Evolutionary conservation across 1,140 invertebrate species (phyloP).

Genomic region (Eumeta japonica): DNA sequence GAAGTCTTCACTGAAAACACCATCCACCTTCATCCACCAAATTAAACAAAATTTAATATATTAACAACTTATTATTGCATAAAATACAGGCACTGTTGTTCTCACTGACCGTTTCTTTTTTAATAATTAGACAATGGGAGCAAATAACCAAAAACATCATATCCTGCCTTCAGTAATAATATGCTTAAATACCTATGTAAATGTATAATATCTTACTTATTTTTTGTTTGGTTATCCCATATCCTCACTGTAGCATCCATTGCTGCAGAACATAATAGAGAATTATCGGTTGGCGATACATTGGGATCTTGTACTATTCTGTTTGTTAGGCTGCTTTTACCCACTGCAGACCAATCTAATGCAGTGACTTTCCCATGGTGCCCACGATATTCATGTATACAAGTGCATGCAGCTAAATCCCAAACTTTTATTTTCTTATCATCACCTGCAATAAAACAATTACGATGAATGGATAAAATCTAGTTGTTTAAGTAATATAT

Average conservation of each 20-base stretch:
- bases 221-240: constrained; percentile 44
- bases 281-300: constrained; percentile 29
- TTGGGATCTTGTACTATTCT: constrained; percentile 52
- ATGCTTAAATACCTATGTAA: too few species aligned
- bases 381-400: constrained; percentile 71
- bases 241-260: constrained; percentile 52
- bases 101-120: too few species aligned
- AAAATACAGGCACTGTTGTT: too few species aligned
- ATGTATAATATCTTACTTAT: constrained; percentile 41
- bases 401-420: constrained; percentile 58
- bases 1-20: too few species aligned
- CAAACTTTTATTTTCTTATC: constrained; percentile 62
- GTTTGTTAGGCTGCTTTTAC: constrained; percentile 45
- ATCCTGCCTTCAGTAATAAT: too few species aligned
- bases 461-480: too few species aligned
- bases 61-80: too few species aligned
- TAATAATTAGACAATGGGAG: too few species aligned
- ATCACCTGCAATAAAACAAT: constrained; percentile 37
- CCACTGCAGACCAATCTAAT: constrained; percentile 59
- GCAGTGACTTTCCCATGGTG: constrained; percentile 75
- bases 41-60: too few species aligned
- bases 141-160: too few species aligned
- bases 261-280: constrained; percentile 46
- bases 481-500: too few species aligned
- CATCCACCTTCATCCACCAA: too few species aligned